phyloP scores from a whole-genome alignment of 2,113 vertebrate genomes.

The Pomatorhinus ruficollis region DNA sequence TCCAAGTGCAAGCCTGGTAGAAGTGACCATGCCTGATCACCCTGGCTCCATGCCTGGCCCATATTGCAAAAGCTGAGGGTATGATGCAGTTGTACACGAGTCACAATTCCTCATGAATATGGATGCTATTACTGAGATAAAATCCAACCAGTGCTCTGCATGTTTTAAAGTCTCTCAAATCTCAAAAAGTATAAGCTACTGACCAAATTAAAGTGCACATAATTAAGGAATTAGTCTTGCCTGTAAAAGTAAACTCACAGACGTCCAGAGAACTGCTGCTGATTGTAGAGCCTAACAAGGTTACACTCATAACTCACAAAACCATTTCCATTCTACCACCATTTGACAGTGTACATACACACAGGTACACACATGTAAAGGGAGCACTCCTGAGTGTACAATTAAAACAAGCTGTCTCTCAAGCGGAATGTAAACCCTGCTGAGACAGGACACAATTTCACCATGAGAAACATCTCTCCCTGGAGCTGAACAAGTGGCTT shows the following conservation, averaged over 20 bases:
- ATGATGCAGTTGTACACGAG: background rate
- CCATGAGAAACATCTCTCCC: background rate
- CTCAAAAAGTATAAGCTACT: background rate
- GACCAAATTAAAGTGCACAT: background rate
- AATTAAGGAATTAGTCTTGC: background rate
- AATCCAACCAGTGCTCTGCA: background rate
- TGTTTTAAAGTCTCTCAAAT: background rate
- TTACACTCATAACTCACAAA: background rate
- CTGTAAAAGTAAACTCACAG: background rate
- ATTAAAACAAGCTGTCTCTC: background rate
- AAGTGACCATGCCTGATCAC: background rate
- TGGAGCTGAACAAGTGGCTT: background rate
- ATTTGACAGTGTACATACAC: background rate
- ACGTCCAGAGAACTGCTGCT: background rate
- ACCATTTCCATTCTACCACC: background rate
- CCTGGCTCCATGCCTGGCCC: background rate
- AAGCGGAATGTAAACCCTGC: background rate
- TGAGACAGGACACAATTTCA: background rate
- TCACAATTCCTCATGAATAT: background rate
- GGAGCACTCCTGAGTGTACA: background rate
- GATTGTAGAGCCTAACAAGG: background rate
- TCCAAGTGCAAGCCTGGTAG: background rate
- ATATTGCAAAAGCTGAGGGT: background rate
- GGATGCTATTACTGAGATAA: background rate
- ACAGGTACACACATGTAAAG: rapidly evolving